Base-by-base conservation (phyloP, 2,888 invertebrate species). In the Xanthostigma xanthostigma region DNA sequence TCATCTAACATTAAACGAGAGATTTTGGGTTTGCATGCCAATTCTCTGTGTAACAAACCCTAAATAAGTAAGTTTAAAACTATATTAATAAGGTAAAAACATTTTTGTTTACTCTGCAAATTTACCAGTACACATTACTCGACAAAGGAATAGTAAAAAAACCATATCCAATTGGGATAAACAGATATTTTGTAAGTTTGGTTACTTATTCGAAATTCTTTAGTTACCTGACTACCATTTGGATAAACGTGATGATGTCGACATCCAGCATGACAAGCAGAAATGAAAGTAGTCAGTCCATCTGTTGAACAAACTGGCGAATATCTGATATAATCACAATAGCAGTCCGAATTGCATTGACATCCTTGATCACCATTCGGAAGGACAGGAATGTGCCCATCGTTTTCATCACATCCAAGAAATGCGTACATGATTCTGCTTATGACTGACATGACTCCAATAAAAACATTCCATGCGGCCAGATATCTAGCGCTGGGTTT, bases 201-300 rank as follows among this genome's bases (percentile, higher is more conserved):
- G 27, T 27, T n/a, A n/a, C 1, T 5, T 27, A 27, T n/a, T n/a
- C 27, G 27, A 27, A 27, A 27, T 27, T 27, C 27, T 27, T 27
- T 8, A 14, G 11, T 35, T 53, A 74, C 68, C 64, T 71, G 72
- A 34, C 64, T 64, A 35, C 71, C 72, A 53, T 71, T 69, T 4
- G 59, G 53, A 36, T 59, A 59, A 9, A 61, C 59, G 39, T 65
- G 60, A 52, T 69, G 64, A 27, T 64, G 63, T 44, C 65, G 72
- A 60, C 86, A 87, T 6, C 88, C 87, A 14, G 87, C 87, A 60
- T 85, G 84, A 60, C 88, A 88, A 6, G 87, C 81, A 0, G 84
- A 85, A 56, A 85, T 86, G 60, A 77, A 87, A 3, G 81, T 80
- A 54, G 75, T 72, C 37, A 54, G 57, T 1, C 75, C 74, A 52